Base-by-base conservation (phyloP, 2,113 vertebrate genomes). In the Bucco capensis region DNA sequence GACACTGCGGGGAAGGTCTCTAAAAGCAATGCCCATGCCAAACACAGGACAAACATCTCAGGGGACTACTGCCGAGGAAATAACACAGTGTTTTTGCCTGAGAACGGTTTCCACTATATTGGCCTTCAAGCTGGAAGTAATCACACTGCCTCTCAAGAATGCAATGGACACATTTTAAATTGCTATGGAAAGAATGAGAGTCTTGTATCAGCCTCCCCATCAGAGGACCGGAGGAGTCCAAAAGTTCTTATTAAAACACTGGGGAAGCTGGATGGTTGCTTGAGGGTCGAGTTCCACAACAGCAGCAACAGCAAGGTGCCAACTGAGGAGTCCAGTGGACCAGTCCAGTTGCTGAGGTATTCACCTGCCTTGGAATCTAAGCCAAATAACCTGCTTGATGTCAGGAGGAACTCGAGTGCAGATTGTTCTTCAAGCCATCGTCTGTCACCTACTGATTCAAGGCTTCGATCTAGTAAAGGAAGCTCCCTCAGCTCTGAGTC, bases 401-500 rank as follows among this genome's bases (percentile, higher is more conserved):
- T 96, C 91, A 92, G 97, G 92, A 96, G 98, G 69, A 96, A 93
- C 44, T 96, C 96, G 62, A 82, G 94, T 4, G 51, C 96, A 19
- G 95, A 92, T 12, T 96, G 96, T 31, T 97, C 97, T 16, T 93
- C 96, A 78, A 97, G 96, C 71, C 95, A 91, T 91, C 30, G 96
- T 80, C 56, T 97, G 57, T 70, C 97, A 2, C 96, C 97, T 15
- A 94, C 97, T 4, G 97, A 97, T 88, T 98, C 98, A n/a, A 97
- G 95, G 22, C 97, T 98, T 81, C 98, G 98, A 72, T 99, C 98
- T 58, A 99, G 98, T 96, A 99, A 99, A 93, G 98, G 98, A 44
- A 99, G 99, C 96, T 99, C 99, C 0, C 96, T 99, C 66, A 99
- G 99, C 94, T 99, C 99, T 0, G 99, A 99, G 85, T 98, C 98